phyloP scores from a whole-genome alignment of 2,113 vertebrate genomes.

The Spheniscus mendiculus region DNA sequence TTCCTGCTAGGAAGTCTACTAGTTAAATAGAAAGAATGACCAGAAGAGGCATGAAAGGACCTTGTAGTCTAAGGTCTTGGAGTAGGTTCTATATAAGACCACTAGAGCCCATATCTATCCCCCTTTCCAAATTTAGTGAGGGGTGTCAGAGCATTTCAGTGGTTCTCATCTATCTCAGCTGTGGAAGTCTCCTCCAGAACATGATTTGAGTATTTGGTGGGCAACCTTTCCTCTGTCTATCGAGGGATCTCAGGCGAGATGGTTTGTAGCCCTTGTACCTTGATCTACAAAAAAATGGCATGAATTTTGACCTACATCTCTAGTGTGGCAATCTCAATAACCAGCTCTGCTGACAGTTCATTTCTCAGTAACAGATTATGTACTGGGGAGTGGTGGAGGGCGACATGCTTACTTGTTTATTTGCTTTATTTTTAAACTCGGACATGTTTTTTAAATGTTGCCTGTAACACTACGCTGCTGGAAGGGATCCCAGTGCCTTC shows the following conservation, averaged over 20 bases:
- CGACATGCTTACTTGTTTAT: background rate
- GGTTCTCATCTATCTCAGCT: background rate
- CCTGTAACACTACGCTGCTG: background rate
- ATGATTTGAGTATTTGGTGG: background rate
- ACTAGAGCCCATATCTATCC: background rate
- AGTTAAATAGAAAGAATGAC: background rate
- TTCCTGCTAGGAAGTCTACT: background rate
- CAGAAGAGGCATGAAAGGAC: background rate
- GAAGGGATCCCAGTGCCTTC: background rate
- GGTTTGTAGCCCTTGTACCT: background rate
- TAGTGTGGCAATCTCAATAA: background rate
- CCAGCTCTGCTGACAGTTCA: background rate
- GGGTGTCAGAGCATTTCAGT: background rate
- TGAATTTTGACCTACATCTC: background rate
- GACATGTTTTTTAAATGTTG: background rate
- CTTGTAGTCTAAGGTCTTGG: background rate
- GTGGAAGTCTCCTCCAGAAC: background rate
- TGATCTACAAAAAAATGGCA: background rate
- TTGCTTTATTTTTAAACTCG: constrained; percentile 35
- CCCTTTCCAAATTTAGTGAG: background rate
- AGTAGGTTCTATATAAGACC: background rate
- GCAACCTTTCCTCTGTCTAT: background rate
- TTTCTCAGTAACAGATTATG: background rate
- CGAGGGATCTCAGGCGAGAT: background rate
- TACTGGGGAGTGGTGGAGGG: background rate